Base-by-base conservation (phyloP, 2,797 vertebrate species). In the Otolemur crassicaudatus region DNA sequence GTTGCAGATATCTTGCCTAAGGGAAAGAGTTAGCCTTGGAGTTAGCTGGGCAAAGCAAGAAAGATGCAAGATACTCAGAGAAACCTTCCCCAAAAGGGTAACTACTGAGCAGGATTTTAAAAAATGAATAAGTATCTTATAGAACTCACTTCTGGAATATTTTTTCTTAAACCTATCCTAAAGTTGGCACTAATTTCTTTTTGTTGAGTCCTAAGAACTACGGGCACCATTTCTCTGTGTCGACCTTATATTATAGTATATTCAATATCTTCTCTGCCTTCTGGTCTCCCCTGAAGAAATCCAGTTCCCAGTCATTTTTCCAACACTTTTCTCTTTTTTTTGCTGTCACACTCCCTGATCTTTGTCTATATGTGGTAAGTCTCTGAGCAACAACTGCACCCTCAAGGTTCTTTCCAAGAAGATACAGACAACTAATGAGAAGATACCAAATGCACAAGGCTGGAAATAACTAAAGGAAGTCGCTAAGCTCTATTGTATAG, bases 401-500 rank as follows among this genome's bases (percentile, higher is more conserved):
- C 79, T 96, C 58, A 58, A 65, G 37, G 5, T 53, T 93, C 29
- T 22, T 95, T 91, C 86, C 20, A 96, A 91, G 94, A 97, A 94
- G 61, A 91, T n/a, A 46, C 6, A 49, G 58, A 40, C 40, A 93
- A 83, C 90, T 96, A 94, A 94, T 2, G 25, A 97, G 65, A 95
- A 60, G 80, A 92, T 60, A 73, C 17, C 46, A 82, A 97, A 81
- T 84, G 60, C 3, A 37, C 70, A 84, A 91, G 60, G 73, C 46
- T 89, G 31, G 67, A 97, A 92, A 93, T 84, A 94, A 91, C 70
- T 85, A 85, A 87, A 91, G 95, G 89, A 91, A 97, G 81, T 75
- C 56, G 49, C 63, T 96, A 88, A 83, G n/a, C 60, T 84, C 72
- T 31, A 70, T 9, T 75, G 40, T 69, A 65, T 73, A 79, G 37